Conservation (phyloP, 1,140 invertebrate species). For the Nylanderia fulva region DNA sequence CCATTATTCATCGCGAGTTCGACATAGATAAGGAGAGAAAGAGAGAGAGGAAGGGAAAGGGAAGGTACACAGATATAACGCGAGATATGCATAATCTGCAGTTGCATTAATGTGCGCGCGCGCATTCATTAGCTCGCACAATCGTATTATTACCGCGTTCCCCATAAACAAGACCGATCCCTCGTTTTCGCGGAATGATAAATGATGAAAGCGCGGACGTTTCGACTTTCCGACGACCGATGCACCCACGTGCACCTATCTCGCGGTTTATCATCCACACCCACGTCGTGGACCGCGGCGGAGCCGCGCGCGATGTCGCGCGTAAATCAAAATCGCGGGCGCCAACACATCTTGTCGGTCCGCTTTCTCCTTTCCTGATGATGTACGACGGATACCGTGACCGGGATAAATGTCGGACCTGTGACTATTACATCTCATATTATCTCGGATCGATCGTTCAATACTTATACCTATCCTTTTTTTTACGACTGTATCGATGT, state of each 20-base stretch:
- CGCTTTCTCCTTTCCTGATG: slow-evolving; percentile 42
- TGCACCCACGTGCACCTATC: slow-evolving; percentile 58
- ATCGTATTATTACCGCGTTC: slow-evolving; percentile 66
- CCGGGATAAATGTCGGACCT: slow-evolving; percentile 33
- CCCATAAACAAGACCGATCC: slow-evolving; percentile 49
- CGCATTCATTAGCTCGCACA: slow-evolving; percentile 62
- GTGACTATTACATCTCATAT: slow-evolving; percentile 24
- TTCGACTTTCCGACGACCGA: slow-evolving; percentile 59
- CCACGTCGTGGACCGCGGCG: slow-evolving; percentile 22
- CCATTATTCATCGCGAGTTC: slow-evolving; percentile 61
- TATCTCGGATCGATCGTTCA: background rate
- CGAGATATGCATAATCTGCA: slow-evolving; percentile 61
- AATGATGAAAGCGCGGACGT: slow-evolving; percentile 53
- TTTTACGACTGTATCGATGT: too few species aligned
- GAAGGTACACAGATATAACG: slow-evolving; percentile 3
- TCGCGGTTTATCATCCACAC: slow-evolving; percentile 61
- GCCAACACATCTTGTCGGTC: slow-evolving; percentile 19
- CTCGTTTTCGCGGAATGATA: slow-evolving; percentile 56
- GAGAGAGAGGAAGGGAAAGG: background rate
- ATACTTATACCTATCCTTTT: background rate
- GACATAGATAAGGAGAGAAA: slow-evolving; percentile 18
- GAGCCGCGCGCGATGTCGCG: slow-evolving; percentile 35
- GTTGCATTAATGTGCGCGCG: slow-evolving; percentile 59
- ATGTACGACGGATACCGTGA: background rate
- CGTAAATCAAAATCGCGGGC: slow-evolving; percentile 71